Percentiles rank a stretch among this genome's conserved stretches.
Evolutionary conservation across 2,888 invertebrate genomes (phyloP).

Genomic region (Hyles lineata): DNA sequence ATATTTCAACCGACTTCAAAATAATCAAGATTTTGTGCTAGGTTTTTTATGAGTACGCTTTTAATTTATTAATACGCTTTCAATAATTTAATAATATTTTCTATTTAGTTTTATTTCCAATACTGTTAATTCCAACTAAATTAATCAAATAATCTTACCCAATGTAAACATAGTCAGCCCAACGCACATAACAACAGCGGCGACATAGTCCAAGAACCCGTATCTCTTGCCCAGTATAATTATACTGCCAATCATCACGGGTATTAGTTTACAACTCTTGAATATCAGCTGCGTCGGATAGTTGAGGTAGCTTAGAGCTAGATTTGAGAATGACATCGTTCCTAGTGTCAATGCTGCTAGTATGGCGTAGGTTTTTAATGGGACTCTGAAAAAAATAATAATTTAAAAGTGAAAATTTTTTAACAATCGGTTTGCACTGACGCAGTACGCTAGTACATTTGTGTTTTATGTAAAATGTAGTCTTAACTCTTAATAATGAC

Average conservation of each 20-base stretch:
- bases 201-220: slow-evolving; percentile 92
- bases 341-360: slow-evolving; percentile 95
- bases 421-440: too few species aligned
- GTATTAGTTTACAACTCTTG: slow-evolving; percentile 98
- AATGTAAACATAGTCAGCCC: slow-evolving; percentile 96
- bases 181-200: slow-evolving; percentile 94
- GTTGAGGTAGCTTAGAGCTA: slow-evolving; percentile 96
- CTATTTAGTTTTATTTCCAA: too few species aligned
- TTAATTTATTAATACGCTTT: too few species aligned
- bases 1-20: too few species aligned
- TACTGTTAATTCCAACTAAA: too few species aligned
- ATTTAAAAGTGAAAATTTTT: too few species aligned
- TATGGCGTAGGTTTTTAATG: slow-evolving; percentile 90
- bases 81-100: too few species aligned
- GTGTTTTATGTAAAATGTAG: too few species aligned
- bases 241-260: slow-evolving; percentile 97
- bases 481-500: too few species aligned
- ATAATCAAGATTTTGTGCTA: too few species aligned
- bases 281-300: slow-evolving; percentile 99
- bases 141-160: slow-evolving; percentile 80
- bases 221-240: slow-evolving; percentile 96
- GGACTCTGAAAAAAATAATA: slow-evolving; percentile 87
- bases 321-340: slow-evolving; percentile 98
- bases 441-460: too few species aligned
- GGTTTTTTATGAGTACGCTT: too few species aligned